Conservation (phyloP, 2,113 vertebrate genomes). For the Labeo catla region DNA sequence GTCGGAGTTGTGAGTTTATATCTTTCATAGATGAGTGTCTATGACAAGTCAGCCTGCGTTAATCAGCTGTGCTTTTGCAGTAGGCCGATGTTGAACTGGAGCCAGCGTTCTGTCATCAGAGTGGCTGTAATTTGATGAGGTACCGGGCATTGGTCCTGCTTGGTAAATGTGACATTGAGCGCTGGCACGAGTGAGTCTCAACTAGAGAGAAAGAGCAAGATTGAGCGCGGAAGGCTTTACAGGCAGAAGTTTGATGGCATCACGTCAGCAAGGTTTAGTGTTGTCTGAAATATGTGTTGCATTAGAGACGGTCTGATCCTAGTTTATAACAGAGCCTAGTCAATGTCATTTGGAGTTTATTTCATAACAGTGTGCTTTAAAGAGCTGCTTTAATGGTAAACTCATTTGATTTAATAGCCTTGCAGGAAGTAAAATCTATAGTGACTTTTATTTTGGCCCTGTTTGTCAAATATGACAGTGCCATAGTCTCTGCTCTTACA, state of each 20-base stretch:
- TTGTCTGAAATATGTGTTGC: slow-evolving; percentile 27
- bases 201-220: slow-evolving; percentile 26
- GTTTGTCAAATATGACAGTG: background rate
- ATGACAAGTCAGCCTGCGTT: slow-evolving; percentile 25
- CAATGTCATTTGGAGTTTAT: slow-evolving; percentile 14
- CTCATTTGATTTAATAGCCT: slow-evolving; percentile 14
- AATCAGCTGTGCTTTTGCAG: slow-evolving; percentile 42
- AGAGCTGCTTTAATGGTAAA: background rate
- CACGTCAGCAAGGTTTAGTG: background rate
- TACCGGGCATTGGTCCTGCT: slow-evolving; percentile 5
- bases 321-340: slow-evolving; percentile 4
- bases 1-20: too few relatives aligned
- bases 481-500: background rate
- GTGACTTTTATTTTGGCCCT: background rate
- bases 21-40: background rate
- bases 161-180: slow-evolving; percentile 47
- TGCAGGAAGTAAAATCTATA: background rate
- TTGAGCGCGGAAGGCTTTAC: slow-evolving; percentile 29
- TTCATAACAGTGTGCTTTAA: background rate
- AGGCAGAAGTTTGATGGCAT: slow-evolving; percentile 15
- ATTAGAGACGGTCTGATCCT: slow-evolving; percentile 14
- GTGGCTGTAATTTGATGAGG: slow-evolving; percentile 38
- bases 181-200: background rate
- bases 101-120: slow-evolving; percentile 26
- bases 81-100: background rate